Percentiles rank a stretch among this genome's conserved stretches.
Conservation (phyloP, 2,888 invertebrate genomes). For the Lampropteryx suffumata region DNA sequence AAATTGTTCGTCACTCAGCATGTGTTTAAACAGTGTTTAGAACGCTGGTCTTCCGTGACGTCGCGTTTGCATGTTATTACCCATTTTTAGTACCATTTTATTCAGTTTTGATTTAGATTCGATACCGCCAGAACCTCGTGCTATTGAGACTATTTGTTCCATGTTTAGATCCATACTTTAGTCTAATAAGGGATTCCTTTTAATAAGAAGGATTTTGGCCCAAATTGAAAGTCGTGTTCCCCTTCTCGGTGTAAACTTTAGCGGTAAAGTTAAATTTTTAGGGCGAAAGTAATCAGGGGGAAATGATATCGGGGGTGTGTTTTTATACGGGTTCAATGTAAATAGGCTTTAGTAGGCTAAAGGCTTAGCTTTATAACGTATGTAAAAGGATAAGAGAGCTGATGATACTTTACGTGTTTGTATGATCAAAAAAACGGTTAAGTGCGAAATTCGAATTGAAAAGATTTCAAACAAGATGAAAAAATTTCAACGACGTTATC, state of each 20-base stretch:
- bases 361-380: not conserved
- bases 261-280: conserved; percentile 32
- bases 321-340: not conserved
- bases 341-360: not conserved
- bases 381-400: no score
- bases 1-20: no score
- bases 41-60: no score
- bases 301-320: conserved; percentile 11
- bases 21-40: no score
- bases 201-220: conserved; percentile 29
- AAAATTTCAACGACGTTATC: no score
- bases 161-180: conserved; percentile 15
- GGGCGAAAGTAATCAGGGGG: conserved; percentile 26
- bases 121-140: not conserved
- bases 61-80: no score
- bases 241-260: conserved; percentile 24
- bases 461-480: no score
- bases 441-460: no score
- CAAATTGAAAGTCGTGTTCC: conserved; percentile 32
- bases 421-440: no score
- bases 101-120: no score
- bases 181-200: conserved; percentile 29
- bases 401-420: no score
- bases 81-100: not conserved
- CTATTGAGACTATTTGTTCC: conserved; percentile 1